Percentiles rank a stretch among this genome's conserved stretches.
These are phyloP conservation scores for Diadema setosum DNA, from an alignment of 35 echinoderm and acorn worm species.

Conservation along the genomic window DNA sequence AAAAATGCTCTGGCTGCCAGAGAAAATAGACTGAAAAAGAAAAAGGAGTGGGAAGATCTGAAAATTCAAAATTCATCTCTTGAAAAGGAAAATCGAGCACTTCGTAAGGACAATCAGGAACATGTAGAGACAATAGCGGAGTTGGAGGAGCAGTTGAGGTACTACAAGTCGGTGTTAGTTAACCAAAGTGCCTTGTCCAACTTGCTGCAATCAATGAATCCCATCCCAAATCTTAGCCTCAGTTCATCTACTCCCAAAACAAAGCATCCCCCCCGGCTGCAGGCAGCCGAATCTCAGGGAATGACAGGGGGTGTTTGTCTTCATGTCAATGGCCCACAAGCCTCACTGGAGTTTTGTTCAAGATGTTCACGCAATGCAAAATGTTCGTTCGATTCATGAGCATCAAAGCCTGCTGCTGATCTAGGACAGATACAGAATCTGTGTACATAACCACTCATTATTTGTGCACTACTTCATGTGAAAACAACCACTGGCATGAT, in stretches of 20 bases:
- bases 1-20: constrained; percentile 75
- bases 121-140: not conserved
- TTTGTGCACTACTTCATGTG: too few relatives aligned
- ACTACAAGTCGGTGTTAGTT: constrained; percentile 33
- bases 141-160: constrained; percentile 11
- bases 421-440: too few relatives aligned
- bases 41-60: constrained; percentile 23
- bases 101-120: constrained; percentile 1
- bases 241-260: not conserved
- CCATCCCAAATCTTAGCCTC: not conserved
- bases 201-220: constrained; percentile 14
- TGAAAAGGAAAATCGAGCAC: not conserved
- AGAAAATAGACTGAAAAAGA: constrained; percentile 71
- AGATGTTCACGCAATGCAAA: constrained; percentile 55
- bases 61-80: constrained; percentile 41
- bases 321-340: constrained; percentile 43
- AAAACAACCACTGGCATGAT: too few relatives aligned
- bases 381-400: not conserved
- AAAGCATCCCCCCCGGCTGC: not conserved
- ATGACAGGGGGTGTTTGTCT: constrained; percentile 67
- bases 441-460: too few relatives aligned
- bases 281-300: not conserved
- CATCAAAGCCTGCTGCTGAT: too few relatives aligned
- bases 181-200: constrained; percentile 54
- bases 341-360: constrained; percentile 57